Evolutionary conservation across 2,113 vertebrate genomes (phyloP), one percentile per base, ranked within the genome.

Genomic region (Aphyosemion australe): DNA sequence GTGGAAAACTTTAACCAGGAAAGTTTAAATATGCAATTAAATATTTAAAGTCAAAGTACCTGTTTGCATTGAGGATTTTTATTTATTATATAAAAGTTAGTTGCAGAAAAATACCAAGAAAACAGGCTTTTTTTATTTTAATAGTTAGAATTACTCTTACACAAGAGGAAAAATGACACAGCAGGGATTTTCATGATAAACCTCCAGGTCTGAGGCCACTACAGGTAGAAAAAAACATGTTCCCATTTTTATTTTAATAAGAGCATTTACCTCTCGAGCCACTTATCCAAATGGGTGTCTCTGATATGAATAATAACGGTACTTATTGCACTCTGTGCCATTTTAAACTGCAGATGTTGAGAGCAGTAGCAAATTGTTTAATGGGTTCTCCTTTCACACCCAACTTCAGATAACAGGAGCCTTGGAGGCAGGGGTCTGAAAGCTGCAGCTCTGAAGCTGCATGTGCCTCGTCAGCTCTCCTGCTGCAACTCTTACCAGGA

Each of bases 281-380:
- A 46, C 42, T 50, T 76, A 18, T 45, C 46, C 15, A 50, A 71
- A 63, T 0, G 8, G 31, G 55, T 5, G 26, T n/a, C 18, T 62
- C 52, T 65, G 5, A 46, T 43, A 15, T 72, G 12, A 54, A 59
- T 14, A 55, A 58, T 64, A 47, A 67, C 60, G 45, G 16, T 0
- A 15, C 19, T 47, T 52, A 12, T 11, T 16, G 12, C 14, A 15
- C 61, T 8, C 42, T 19, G 15, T n/a, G 47, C 8, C 6, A 37
- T 60, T 79, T 53, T 16, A 18, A 63, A 62, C 57, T 61, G 37
- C 47, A 58, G 14, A 48, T n/a, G 45, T 43, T 18, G 18, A 53
- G 61, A 75, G 39, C 6, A 21, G 14, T 15, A 80, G 14, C 32
- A 69, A 67, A 70, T 12, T 7, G n/a, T 5, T 53, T 37, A 59